Base-by-base conservation (phyloP, 1,140 invertebrate genomes). In the Chelonus insularis region DNA sequence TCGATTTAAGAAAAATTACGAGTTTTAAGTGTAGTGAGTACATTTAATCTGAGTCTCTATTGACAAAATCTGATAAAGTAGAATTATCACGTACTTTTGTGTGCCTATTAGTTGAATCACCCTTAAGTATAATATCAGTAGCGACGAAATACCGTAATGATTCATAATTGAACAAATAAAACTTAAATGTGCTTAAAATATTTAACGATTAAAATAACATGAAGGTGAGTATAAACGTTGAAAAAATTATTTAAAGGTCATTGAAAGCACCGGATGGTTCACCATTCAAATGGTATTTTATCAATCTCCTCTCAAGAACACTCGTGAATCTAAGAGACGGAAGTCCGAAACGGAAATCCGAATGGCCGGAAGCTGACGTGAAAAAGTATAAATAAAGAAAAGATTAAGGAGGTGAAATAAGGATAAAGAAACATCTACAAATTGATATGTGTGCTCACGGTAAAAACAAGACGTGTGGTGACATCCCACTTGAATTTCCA, bases 401-500 rank as follows among this genome's bases (percentile, higher is more conserved):
- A 60, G 48, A 60, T 60, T 43, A 55, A 56, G 54, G 9, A n/a
- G 39, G 3, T 3, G 11, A 16, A 34, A 14, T 25, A 12, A 18
- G 20, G 11, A 1, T 45, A 51, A 51, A 14, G 25, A 51, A 14
- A 14, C 23, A 45, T 59, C 55, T 55, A 58, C 55, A 58, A 59
- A 65, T 65, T 52, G 54, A 16, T 62, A 58, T 65, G 55, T 57
- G 37, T 39, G 20, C 50, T 57, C 58, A 66, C 45, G 60, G 39
- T 29, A 16, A 54, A 29, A 7, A 48, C 11, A 14, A 18, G 39
- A 12, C 36, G 14, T 39, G 56, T 39, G 55, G 55, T 47, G 37
- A 25, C 23, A 47, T 51, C 60, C 25, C 3, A 41, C 16, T 51
- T 34, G 34, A 47, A 65, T 68, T 68, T 66, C 63, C 64, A 68